Evolutionary conservation across 2,797 vertebrate species (phyloP), one percentile per base, ranked within the genome.

Genomic region (Catamblyrhynchus diadema): DNA sequence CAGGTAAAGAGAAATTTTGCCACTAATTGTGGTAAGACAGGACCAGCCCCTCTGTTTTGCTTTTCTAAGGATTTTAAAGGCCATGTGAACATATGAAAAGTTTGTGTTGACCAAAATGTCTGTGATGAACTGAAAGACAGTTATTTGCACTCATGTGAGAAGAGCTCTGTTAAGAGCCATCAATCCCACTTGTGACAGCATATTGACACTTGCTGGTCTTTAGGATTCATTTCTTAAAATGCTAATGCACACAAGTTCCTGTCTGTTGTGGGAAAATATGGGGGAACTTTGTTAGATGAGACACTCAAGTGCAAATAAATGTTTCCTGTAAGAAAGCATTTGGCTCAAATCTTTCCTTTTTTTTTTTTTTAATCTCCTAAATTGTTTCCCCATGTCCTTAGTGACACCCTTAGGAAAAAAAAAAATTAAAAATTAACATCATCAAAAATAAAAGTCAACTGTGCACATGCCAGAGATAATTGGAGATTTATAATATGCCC

Each of bases 311-410:
- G 88, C 62, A 96, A 97, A 95, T 93, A 86, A 93, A 88, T 94
- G 80, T 95, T 97, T 96, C 95, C 93, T 92, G 90, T 92, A 95
- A 91, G 90, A 97, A 95, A 94, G 90, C 91, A 81, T 96, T 96
- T 95, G 85, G 73, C 72, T 95, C 12, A 21, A 85, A 94, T 74
- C 50, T 95, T 95, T 81, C 61, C 45, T 39, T 45, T 51, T 41
- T 78, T 4, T 51, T 57, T 35, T 35, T 57, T 57, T 57, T 24
- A 44, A 87, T 80, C 75, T 94, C 78, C 70, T 90, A 95, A 91
- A 94, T 97, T 80, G 93, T 97, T 97, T 96, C 95, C 89, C 89
- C 81, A 91, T 95, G 83, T 93, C 86, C 51, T 54, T 81, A 73
- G 84, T 87, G 86, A 94, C 81, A 97, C 91, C 47, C 77, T 77